Evolutionary conservation across 1,140 invertebrate species (phyloP).

Genomic region (Gonatopus flavifemur): DNA sequence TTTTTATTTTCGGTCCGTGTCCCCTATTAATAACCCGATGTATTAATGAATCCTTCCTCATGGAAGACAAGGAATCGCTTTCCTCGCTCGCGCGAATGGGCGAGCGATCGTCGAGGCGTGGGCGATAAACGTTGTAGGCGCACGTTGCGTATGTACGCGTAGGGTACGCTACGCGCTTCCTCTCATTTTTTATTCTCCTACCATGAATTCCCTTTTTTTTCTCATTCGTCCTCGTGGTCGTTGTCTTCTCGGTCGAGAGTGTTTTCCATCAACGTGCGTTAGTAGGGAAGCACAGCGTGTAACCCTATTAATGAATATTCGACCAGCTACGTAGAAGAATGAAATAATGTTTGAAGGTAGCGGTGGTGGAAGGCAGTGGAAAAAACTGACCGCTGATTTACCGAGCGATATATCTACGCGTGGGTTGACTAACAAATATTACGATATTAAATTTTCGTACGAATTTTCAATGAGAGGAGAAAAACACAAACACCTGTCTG

Average conservation of each 20-base stretch:
- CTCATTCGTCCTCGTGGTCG: background rate
- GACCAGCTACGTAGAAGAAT: constrained; percentile 6
- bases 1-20: constrained; percentile 35
- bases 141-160: constrained; percentile 11
- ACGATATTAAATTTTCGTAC: too few species aligned
- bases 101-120: constrained; percentile 12
- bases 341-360: constrained; percentile 18
- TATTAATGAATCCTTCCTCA: constrained; percentile 39
- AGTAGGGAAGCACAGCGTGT: constrained; percentile 12
- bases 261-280: constrained; percentile 11
- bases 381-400: too few species aligned
- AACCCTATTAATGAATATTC: constrained; percentile 27
- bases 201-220: background rate
- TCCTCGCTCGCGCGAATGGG: constrained; percentile 1
- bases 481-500: too few species aligned
- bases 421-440: too few species aligned
- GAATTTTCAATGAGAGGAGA: too few species aligned
- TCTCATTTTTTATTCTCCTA: background rate
- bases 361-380: too few species aligned
- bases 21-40: constrained; percentile 44
- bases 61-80: constrained; percentile 12
- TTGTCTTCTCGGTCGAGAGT: background rate
- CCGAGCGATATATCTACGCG: too few species aligned
- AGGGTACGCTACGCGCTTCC: background rate
- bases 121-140: constrained; percentile 25